A percentile compares a stretch with the other conserved stretches of the same genome.
Evolutionary conservation across 2,888 invertebrate species (phyloP).

Genomic region (Agelastica alni): DNA sequence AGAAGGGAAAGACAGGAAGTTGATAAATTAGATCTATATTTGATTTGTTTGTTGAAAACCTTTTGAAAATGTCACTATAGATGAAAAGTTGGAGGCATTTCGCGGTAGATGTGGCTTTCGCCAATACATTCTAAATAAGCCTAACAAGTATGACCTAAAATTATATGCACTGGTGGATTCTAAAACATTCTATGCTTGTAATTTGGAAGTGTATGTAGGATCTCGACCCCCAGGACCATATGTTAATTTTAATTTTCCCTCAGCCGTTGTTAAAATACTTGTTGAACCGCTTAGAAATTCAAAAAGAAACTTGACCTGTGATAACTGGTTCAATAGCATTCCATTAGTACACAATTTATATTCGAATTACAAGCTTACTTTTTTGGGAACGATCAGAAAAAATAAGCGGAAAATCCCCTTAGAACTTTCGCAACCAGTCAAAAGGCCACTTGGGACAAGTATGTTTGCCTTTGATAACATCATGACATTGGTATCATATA

Average conservation of each 20-base stretch:
- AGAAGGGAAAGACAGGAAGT: slow-evolving; percentile 15
- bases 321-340: too few species aligned
- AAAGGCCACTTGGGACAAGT: slow-evolving; percentile 34
- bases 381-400: slow-evolving; percentile 40
- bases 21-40: slow-evolving; percentile 33
- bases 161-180: slow-evolving; percentile 43
- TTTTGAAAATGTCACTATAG: slow-evolving; percentile 28
- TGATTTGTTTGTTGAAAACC: slow-evolving; percentile 32
- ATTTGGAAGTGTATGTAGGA: slow-evolving; percentile 41
- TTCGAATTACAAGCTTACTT: slow-evolving; percentile 28
- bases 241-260: slow-evolving; percentile 27
- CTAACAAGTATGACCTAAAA: slow-evolving; percentile 36
- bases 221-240: slow-evolving; percentile 39
- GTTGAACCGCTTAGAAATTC: slow-evolving; percentile 25
- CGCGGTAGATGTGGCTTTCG: slow-evolving; percentile 30
- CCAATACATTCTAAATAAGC: too few species aligned
- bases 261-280: slow-evolving; percentile 22
- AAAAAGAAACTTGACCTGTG: slow-evolving; percentile 22
- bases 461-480: slow-evolving; percentile 39
- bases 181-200: slow-evolving; percentile 38
- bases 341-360: not conserved
- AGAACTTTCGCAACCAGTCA: slow-evolving; percentile 39
- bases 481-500: slow-evolving; percentile 28
- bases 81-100: slow-evolving; percentile 33
- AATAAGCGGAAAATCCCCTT: slow-evolving; percentile 44